Evolutionary conservation across 2,113 vertebrate species (phyloP), one percentile per base, ranked within the genome.

Genomic region (Ptilorrhoa leucosticta): DNA sequence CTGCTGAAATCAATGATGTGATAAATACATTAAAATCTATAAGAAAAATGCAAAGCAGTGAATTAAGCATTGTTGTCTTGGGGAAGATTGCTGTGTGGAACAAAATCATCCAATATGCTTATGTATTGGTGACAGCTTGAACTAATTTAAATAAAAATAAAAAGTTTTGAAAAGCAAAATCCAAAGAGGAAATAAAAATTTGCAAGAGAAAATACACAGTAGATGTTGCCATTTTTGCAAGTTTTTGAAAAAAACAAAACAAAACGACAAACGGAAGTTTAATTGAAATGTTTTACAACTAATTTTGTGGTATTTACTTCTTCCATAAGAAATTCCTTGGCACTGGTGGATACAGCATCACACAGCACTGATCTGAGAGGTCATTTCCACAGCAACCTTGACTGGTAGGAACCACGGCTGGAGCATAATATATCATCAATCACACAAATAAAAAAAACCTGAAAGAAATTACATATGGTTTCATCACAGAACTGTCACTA

Each of bases 131-230:
- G 77, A 84, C 89, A 95, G 48, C 61, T 54, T 94, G 88, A 90
- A 90, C 16, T 87, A 54, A 87, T 93, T 96, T 69, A 93, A 72
- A 84, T 63, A 75, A 89, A 96, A 94, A 94, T 21, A 88, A 24
- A 60, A 78, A 88, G n/a, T 87, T 95, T 14, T 54, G 57, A 71
- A 70, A 73, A 86, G 76, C 42, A 96, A 92, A 89, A 95, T 64
- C 10, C 64, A 48, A 83, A 42, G n/a, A 88, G 51, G 56, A 96
- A 94, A 81, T 50, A 83, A 84, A 83, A 87, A 86, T 65, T 48
- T 71, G 27, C 47, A 86, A 75, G 28, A 57, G 39, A 75, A 89
- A 93, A 39, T 22, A 68, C n/a, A 78, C 7, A 71, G 23, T 71
- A 39, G 14, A 80, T 57, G 20, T 26, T 84, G 69, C 42, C 64